phyloP scores from a whole-genome alignment of 2,113 vertebrate species.

The Hypomesus transpacificus region DNA sequence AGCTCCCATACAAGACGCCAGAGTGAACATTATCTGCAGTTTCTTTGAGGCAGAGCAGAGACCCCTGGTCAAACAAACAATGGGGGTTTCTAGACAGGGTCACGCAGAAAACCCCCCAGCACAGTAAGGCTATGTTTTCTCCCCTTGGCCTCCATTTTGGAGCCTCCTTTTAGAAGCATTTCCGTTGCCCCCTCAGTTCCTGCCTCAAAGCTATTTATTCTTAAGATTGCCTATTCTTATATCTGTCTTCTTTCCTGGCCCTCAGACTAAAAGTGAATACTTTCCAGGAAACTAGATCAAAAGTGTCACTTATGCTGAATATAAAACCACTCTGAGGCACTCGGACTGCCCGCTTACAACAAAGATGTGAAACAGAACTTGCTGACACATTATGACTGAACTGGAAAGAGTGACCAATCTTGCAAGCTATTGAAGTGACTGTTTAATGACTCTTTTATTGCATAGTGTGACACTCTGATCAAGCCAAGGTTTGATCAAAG shows the following conservation, averaged over 20 bases:
- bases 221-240: not conserved
- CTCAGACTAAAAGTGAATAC: not conserved
- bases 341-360: not conserved
- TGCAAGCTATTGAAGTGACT: conserved; percentile 1
- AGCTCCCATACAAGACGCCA: conserved; percentile 31
- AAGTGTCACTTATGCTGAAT: not conserved
- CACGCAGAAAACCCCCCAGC: conserved; percentile 17
- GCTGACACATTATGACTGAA: not conserved
- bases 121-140: conserved; percentile 25
- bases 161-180: not conserved
- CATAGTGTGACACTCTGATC: conserved; percentile 30
- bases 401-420: not conserved
- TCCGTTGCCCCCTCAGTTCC: not conserved
- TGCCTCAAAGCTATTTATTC: conserved; percentile 21
- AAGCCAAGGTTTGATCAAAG: conserved; percentile 42
- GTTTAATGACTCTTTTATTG: conserved; percentile 36
- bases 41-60: conserved; percentile 40
- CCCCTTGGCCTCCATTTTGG: conserved; percentile 15
- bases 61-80: conserved; percentile 44
- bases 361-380: conserved; percentile 4
- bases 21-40: conserved; percentile 29
- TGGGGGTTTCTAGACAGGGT: conserved; percentile 34
- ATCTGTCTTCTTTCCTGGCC: not conserved
- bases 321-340: not conserved
- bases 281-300: not conserved